Percentiles rank a stretch among this genome's conserved stretches.
These are phyloP conservation scores for Metallyticus violacea DNA, from an alignment of 2,888 invertebrate genomes.

Conservation along the genomic window DNA sequence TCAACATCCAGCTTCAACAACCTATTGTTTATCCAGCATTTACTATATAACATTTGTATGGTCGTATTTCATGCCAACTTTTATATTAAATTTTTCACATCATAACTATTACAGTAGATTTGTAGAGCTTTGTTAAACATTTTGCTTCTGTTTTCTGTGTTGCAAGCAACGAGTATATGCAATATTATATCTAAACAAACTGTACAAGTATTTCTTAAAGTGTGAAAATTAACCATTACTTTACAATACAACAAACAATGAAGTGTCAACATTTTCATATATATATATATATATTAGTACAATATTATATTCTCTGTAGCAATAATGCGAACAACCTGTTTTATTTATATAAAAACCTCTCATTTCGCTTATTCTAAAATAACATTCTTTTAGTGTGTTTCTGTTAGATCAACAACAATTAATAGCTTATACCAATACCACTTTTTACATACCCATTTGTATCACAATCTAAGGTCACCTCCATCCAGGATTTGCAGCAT, in stretches of 20 bases:
- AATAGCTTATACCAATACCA: slow-evolving; percentile 23
- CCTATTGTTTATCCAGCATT: background rate
- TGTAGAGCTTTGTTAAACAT: slow-evolving; percentile 10
- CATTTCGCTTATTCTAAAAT: slow-evolving; percentile 20
- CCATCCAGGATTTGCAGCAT: background rate
- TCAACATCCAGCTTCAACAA: background rate
- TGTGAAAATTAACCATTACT: slow-evolving; percentile 24
- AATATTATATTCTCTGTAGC: slow-evolving; percentile 24
- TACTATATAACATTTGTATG: background rate
- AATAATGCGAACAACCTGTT: slow-evolving; percentile 18
- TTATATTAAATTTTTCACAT: slow-evolving; percentile 4
- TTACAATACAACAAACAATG: slow-evolving; percentile 26
- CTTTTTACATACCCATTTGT: slow-evolving; percentile 10
- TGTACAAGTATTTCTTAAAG: slow-evolving; percentile 21
- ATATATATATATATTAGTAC: slow-evolving; percentile 26
- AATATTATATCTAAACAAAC: slow-evolving; percentile 23
- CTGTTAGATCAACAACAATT: slow-evolving; percentile 25
- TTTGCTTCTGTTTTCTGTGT: slow-evolving; percentile 8
- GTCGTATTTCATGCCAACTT: background rate
- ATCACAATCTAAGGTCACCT: background rate
- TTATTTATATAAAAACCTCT: slow-evolving; percentile 20
- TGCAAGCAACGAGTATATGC: slow-evolving; percentile 22
- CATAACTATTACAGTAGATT: slow-evolving; percentile 1
- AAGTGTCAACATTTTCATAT: slow-evolving; percentile 30
- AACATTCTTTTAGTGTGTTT: slow-evolving; percentile 19